phyloP scores from a whole-genome alignment of 2,113 vertebrate genomes.

The Solenodon paradoxus region DNA sequence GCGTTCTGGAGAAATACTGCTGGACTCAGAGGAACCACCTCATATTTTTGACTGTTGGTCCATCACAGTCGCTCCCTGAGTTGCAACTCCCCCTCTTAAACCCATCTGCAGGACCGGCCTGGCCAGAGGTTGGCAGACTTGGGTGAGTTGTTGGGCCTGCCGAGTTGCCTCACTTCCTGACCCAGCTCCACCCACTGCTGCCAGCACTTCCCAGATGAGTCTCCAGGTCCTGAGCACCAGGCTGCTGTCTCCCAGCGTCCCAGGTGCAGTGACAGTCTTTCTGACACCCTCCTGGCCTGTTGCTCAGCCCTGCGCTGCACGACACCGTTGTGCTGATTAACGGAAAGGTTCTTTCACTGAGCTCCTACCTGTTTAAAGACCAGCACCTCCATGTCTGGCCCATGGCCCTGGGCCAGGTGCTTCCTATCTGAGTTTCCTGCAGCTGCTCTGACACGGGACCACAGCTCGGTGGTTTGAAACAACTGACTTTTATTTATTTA shows the following conservation, averaged over 20 bases:
- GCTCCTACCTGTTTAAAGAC: neutral
- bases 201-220: conserved; percentile 39
- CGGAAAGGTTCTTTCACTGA: neutral
- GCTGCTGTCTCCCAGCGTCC: neutral
- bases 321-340: neutral
- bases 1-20: too few species aligned
- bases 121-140: neutral
- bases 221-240: neutral
- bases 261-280: neutral
- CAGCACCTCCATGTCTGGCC: neutral
- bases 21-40: neutral
- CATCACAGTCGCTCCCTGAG: neutral
- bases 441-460: neutral
- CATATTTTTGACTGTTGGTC: neutral
- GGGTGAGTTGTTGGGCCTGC: neutral
- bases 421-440: neutral
- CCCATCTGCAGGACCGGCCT: neutral
- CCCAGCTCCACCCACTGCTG: conserved; percentile 21
- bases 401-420: neutral
- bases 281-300: neutral
- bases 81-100: neutral
- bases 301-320: neutral
- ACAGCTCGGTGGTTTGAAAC: neutral
- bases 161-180: neutral
- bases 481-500: neutral